Conservation (phyloP, 1,140 invertebrate species). For the Aphis craccivora region DNA sequence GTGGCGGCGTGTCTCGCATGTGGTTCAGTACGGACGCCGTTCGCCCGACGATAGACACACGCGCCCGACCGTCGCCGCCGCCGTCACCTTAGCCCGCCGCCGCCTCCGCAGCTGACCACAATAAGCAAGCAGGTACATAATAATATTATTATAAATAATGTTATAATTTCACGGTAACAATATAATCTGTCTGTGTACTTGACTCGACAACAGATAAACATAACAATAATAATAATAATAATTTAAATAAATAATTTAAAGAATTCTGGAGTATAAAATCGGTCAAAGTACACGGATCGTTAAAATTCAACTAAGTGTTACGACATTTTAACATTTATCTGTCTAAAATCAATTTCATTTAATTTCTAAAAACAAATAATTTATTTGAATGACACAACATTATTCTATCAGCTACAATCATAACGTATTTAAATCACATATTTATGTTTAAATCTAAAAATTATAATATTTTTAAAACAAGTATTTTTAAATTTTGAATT, state of each 20-base stretch:
- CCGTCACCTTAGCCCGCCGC: neutral
- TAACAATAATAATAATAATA: too few species aligned
- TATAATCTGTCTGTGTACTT: too few species aligned
- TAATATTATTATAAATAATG: neutral
- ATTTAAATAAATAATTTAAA: too few species aligned
- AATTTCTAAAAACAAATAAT: too few species aligned
- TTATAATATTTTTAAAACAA: neutral
- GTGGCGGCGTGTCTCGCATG: constrained; percentile 50
- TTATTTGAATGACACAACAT: neutral
- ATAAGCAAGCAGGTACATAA: neutral
- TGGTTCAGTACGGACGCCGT: constrained; percentile 51
- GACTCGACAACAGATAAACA: too few species aligned
- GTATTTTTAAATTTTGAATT: too few species aligned
- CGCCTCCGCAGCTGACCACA: neutral
- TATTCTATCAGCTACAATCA: neutral
- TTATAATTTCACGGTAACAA: too few species aligned
- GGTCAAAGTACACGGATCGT: neutral
- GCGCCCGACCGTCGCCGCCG: neutral
- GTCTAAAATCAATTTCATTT: too few species aligned
- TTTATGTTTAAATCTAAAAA: neutral
- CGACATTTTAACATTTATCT: too few species aligned
- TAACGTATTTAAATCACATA: neutral
- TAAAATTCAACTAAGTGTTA: too few species aligned
- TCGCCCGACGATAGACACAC: constrained; percentile 15
- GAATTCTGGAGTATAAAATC: neutral